Evolutionary conservation across 2,888 invertebrate genomes (phyloP).

Genomic region (Caenorhabditis uteleia): DNA sequence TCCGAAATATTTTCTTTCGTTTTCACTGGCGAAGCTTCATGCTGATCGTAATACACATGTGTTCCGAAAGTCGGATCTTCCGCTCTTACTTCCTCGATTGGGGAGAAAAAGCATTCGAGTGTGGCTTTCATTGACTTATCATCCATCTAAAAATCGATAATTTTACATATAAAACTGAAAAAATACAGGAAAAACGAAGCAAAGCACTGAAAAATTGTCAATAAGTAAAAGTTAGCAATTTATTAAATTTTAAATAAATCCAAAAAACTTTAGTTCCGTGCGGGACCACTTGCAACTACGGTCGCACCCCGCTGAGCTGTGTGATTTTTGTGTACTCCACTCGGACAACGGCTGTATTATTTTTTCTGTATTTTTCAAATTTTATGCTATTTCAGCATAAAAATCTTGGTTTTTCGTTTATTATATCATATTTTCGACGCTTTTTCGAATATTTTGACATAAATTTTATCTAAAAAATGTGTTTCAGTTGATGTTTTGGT

Average conservation of each 20-base stretch:
- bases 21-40: not conserved
- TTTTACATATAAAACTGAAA: not conserved
- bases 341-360: slow-evolving; percentile 10
- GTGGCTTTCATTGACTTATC: not conserved
- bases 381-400: no score
- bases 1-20: no score
- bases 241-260: not conserved
- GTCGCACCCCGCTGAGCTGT: slow-evolving; percentile 17
- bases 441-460: not conserved
- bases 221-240: not conserved
- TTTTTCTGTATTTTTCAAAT: not conserved
- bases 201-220: not conserved
- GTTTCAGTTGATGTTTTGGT: slow-evolving; percentile 47
- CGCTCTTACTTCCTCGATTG: slow-evolving; percentile 13
- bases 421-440: not conserved
- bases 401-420: not conserved
- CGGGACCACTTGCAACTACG: slow-evolving; percentile 21
- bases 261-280: not conserved
- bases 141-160: not conserved
- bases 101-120: slow-evolving; percentile 10
- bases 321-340: slow-evolving; percentile 28
- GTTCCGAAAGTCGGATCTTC: slow-evolving; percentile 13
- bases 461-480: not conserved
- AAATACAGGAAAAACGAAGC: not conserved
- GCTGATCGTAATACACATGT: not conserved